Evolutionary conservation across 2,888 invertebrate genomes (phyloP), one percentile per base, ranked within the genome.

Genomic region (Sesamia inferens): DNA sequence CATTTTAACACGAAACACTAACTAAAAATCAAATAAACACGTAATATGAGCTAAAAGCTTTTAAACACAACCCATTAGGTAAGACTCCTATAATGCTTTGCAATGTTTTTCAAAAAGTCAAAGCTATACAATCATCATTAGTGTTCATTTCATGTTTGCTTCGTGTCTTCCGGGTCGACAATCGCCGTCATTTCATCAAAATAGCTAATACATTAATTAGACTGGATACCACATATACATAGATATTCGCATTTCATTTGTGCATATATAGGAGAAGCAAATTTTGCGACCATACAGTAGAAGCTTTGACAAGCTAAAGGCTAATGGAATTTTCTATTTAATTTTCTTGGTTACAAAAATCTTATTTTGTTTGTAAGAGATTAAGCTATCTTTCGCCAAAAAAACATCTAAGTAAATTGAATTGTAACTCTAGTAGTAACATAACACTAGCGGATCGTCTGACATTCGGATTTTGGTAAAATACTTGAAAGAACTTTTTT

Each of bases 101-200:
- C 13, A 47, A 39, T 22, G 11, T 22, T 24, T 58, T 55, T 47
- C 16, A 51, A 14, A 65, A 44, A 47, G 13, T n/a, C 14, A 5
- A 42, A 44, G 16, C 19, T 44, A 63, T 47, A 16, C 19, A 54
- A 51, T 44, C 5, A 11, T 62, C 31, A 68, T 75, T 61, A 19
- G 14, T 69, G 39, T 64, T 31, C 44, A 73, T 59, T 10, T 72
- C 7, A 63, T 68, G 59, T 64, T 57, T 51, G 64, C 51, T 10
- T 44, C 55, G n/a, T 57, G n/a, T 39, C n/a, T 39, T 75, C 74
- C 82, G 77, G 81, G 73, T 65, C 54, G 11, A 48, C 73, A 84
- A 86, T 82, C 57, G 48, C 51, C 13, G 69, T 54, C 64, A 47
- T 70, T 77, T 84, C 69, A 85, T 75, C 68, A 74, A 69, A 69